phyloP scores from a whole-genome alignment of 2,888 invertebrate genomes.

The Lagria hirta region DNA sequence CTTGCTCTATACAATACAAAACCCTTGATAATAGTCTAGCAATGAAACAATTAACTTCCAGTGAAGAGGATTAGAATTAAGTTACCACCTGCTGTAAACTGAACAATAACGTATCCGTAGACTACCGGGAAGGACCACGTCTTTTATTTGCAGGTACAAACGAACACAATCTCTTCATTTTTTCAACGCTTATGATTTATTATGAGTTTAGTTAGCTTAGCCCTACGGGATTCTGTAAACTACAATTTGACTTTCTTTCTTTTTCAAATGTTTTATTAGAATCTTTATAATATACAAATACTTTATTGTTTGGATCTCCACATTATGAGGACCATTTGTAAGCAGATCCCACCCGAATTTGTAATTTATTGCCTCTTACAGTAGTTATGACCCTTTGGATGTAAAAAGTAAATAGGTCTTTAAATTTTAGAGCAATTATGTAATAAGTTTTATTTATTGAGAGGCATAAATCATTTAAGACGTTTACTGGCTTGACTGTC shows the following conservation, averaged over 20 bases:
- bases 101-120: conserved; percentile 16
- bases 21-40: conserved; percentile 14
- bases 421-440: conserved; percentile 15
- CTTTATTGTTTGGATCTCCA: conserved; percentile 10
- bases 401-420: conserved; percentile 16
- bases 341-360: conserved; percentile 7
- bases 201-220: conserved; percentile 14
- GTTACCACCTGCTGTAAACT: conserved; percentile 27
- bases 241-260: conserved; percentile 21
- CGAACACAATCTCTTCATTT: conserved; percentile 19
- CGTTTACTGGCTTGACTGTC: no score
- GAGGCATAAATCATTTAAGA: conserved; percentile 11
- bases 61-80: conserved; percentile 29
- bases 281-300: conserved; percentile 16
- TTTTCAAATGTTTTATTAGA: no score
- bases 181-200: conserved; percentile 20
- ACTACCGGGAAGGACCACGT: conserved; percentile 18
- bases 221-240: conserved; percentile 11
- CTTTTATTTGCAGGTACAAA: conserved; percentile 20
- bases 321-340: conserved; percentile 6
- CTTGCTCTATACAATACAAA: no score
- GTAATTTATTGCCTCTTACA: conserved; percentile 18
- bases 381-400: conserved; percentile 15
- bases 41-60: conserved; percentile 35
- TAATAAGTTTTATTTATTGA: conserved; percentile 18